Evolutionary conservation across 2,797 vertebrate genomes (phyloP).

Genomic region (Enteromius thamalakanensis): DNA sequence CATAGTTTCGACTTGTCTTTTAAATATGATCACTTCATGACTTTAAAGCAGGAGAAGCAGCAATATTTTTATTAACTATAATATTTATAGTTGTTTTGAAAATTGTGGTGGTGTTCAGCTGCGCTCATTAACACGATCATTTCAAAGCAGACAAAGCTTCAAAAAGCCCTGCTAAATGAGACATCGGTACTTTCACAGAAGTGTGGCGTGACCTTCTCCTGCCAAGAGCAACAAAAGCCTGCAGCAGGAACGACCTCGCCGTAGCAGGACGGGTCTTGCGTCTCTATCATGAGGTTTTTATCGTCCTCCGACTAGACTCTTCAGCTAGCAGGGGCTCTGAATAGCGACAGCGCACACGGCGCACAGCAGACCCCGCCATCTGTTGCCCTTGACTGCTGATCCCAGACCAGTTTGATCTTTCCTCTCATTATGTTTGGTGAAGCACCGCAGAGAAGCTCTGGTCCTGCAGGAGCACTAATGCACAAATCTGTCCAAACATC

Average conservation of each 20-base stretch:
- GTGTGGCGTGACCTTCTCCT: slow-evolving; percentile 8
- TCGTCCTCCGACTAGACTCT: slow-evolving; percentile 6
- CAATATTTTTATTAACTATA: neutral
- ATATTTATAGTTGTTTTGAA: neutral
- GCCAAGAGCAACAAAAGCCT: slow-evolving; percentile 19
- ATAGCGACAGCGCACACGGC: slow-evolving; percentile 1
- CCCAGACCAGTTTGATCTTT: slow-evolving; percentile 14
- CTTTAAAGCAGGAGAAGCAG: neutral
- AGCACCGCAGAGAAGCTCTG: neutral
- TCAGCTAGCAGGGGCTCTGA: slow-evolving; percentile 1
- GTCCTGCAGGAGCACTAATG: neutral
- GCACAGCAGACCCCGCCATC: slow-evolving; percentile 11
- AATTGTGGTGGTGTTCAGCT: neutral
- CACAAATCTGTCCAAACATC: slow-evolving; percentile 29
- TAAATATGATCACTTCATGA: neutral
- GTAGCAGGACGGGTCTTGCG: neutral
- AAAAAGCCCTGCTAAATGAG: neutral
- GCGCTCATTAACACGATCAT: neutral
- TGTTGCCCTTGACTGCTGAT: slow-evolving; percentile 41
- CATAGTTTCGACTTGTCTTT: too few relatives aligned
- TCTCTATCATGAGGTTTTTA: slow-evolving; percentile 1
- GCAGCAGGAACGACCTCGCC: slow-evolving; percentile 28
- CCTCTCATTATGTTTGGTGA: slow-evolving; percentile 11
- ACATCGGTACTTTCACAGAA: neutral
- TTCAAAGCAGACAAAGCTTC: neutral